Conservation (phyloP, 2,888 invertebrate species). For the Hirtodrosophila alboralis region DNA sequence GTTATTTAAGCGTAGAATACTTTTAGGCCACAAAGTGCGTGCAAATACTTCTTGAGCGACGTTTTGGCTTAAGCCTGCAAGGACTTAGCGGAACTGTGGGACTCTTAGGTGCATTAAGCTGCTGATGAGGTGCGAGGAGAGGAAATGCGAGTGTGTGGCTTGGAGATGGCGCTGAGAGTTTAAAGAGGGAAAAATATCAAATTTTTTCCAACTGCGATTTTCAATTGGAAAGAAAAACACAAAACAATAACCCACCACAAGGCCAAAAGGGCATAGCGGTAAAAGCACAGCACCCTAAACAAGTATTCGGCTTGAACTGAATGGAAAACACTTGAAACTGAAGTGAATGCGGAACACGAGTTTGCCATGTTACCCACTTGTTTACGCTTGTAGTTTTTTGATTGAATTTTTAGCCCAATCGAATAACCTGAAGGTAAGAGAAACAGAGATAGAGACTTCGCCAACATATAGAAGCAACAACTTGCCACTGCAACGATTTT, state of each 20-base stretch:
- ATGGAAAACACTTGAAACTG: constrained; percentile 58
- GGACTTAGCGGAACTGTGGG: constrained; percentile 66
- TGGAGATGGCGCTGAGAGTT: constrained; percentile 15
- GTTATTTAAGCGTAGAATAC: constrained; percentile 57
- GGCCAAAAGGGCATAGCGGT: constrained; percentile 26
- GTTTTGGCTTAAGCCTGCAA: constrained; percentile 39
- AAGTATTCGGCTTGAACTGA: constrained; percentile 42
- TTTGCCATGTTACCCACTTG: constrained; percentile 66
- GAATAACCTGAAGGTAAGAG: neutral
- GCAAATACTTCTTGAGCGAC: constrained; percentile 53
- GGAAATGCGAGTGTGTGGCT: neutral
- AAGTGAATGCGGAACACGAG: constrained; percentile 52
- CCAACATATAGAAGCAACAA: constrained; percentile 48
- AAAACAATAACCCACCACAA: constrained; percentile 13
- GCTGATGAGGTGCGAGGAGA: constrained; percentile 5
- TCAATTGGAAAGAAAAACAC: constrained; percentile 50
- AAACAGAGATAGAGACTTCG: neutral
- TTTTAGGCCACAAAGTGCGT: constrained; percentile 64
- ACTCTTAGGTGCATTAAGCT: constrained; percentile 56
- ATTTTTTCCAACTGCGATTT: constrained; percentile 58
- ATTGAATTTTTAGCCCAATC: constrained; percentile 53
- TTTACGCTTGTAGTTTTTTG: constrained; percentile 73
- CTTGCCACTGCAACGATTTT: constrained; percentile 58
- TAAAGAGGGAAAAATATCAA: constrained; percentile 41
- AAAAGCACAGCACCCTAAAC: constrained; percentile 27